These are phyloP conservation scores for Heliconius melpomene DNA, from an alignment of 1,140 invertebrate genomes.

Conservation along the genomic window DNA sequence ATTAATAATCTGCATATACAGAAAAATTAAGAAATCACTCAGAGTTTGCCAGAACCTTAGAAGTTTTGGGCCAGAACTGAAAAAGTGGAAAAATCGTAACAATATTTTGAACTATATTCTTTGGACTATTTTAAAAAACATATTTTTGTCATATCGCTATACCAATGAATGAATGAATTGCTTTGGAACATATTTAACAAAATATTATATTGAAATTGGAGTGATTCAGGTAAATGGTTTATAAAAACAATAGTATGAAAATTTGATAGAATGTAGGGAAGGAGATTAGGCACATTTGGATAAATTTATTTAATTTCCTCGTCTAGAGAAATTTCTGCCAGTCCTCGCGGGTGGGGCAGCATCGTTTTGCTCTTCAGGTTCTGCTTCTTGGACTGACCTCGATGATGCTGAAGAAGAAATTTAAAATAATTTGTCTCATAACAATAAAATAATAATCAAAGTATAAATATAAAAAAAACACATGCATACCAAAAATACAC, in stretches of 20 bases:
- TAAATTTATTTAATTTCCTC: conserved; percentile 40
- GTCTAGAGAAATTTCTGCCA: conserved; percentile 58
- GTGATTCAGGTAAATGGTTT: background rate
- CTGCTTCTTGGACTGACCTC: conserved; percentile 55
- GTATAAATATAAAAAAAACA: background rate
- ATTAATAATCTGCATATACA: background rate
- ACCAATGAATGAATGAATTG: background rate
- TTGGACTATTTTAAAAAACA: background rate
- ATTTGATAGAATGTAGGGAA: background rate
- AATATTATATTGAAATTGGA: background rate
- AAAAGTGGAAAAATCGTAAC: background rate
- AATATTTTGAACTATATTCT: conserved; percentile 5
- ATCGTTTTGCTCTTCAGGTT: conserved; percentile 61
- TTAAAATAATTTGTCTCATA: background rate
- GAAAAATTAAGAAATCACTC: background rate
- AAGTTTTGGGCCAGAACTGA: background rate
- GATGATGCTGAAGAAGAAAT: conserved; percentile 50
- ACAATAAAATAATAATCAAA: background rate
- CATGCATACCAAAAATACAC: background rate
- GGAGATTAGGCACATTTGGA: background rate
- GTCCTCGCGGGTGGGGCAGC: conserved; percentile 54
- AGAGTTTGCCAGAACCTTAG: background rate
- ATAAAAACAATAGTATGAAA: background rate
- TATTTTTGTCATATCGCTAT: background rate
- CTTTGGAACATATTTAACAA: background rate